Conservation (phyloP, 2,888 invertebrate species). For the Diogma glabrata region DNA sequence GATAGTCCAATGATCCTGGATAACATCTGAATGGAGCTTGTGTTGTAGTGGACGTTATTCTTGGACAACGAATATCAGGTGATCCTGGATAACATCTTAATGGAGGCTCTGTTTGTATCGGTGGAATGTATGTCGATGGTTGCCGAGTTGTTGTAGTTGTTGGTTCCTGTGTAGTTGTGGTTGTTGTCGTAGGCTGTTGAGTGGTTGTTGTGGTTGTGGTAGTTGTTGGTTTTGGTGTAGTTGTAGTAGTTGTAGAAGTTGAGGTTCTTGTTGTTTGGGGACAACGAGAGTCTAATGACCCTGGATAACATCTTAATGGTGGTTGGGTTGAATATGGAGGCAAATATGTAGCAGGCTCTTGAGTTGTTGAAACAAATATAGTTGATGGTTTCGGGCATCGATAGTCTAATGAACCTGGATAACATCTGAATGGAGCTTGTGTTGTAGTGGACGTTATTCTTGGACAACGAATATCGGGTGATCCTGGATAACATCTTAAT, state of each 20-base stretch:
- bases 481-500: conserved; percentile 25
- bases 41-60: conserved; percentile 17
- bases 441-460: conserved; percentile 10
- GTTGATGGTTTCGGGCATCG: conserved; percentile 24
- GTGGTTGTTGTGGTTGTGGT: too few relatives aligned
- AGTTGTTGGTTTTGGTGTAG: too few relatives aligned
- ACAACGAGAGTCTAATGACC: conserved; percentile 26
- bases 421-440: conserved; percentile 25
- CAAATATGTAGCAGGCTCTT: too few relatives aligned
- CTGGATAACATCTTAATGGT: conserved; percentile 34
- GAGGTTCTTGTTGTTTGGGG: too few relatives aligned
- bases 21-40: conserved; percentile 23
- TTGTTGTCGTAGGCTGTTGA: too few relatives aligned
- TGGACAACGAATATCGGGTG: conserved; percentile 26
- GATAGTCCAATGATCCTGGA: conserved; percentile 27
- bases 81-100: conserved; percentile 24
- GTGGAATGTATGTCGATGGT: conserved; percentile 34
- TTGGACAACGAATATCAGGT: conserved; percentile 24
- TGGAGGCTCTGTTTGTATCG: background rate
- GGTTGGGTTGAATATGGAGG: conserved; percentile 23
- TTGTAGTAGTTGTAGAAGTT: too few relatives aligned
- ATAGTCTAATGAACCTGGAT: conserved; percentile 24
- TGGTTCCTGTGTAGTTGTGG: too few relatives aligned
- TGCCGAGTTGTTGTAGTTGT: conserved; percentile 15
- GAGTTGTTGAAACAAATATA: too few relatives aligned